Base-by-base conservation (phyloP, 2,113 vertebrate species). In the Marcusenius ussheri region DNA sequence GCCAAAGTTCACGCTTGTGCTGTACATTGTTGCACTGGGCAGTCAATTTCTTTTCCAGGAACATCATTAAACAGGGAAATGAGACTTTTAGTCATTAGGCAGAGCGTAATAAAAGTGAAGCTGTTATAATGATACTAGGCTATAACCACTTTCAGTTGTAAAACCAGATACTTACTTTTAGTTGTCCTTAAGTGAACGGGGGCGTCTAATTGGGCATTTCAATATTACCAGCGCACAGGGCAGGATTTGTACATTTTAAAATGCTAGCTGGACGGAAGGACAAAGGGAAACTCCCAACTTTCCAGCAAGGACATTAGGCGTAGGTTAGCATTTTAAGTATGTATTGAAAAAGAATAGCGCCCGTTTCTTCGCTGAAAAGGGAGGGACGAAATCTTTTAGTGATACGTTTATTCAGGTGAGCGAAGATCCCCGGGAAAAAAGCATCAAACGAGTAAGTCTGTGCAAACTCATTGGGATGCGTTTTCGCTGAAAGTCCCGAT, bases 401-500 rank as follows among this genome's bases (percentile, higher is more conserved):
- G 51, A 58, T n/a, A 74, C 39, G 19, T 74, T 70, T 24, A 9
- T 74, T 88, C 56, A 88, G 88, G 90, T 88, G 56, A 88, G 87
- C 19, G 51, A 88, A 88, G 87, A 31, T 47, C 86, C 90, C 58
- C 80, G 91, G 85, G 1, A 89, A 80, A 89, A 83, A 90, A 77
- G 89, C 88, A 89, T 35, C 88, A 53, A 74, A 58, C 21, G 51
- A 46, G 89, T 88, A 89, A 90, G 83, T 88, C 89, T 87, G 92
- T 80, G 74, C 91, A 93, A 83, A 74, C 35, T 53, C 77, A 39
- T 35, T 87, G 93, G 88, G 90, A 95, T 95, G 95, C 89, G 74
- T 87, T 49, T 94, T 89, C 94, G 93, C 95, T 93, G 70, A 80
- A 91, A 93, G 93, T 93, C 74, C 77, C 90, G 86, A 91, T 86